Evolutionary conservation across 2,888 invertebrate species (phyloP).

Genomic region (Netelia virgata): DNA sequence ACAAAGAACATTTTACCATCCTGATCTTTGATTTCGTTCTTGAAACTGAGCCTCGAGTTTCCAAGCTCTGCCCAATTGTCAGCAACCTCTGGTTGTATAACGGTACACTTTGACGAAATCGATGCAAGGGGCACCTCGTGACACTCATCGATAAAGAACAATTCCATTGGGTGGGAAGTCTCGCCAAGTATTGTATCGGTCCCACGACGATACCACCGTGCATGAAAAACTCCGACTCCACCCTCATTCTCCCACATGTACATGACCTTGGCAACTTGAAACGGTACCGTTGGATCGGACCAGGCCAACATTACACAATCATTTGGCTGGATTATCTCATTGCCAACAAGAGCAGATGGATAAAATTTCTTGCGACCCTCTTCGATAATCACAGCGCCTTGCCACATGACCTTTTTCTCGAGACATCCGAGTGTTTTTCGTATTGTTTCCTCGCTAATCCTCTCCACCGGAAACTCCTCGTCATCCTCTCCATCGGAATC

Average conservation of each 20-base stretch:
- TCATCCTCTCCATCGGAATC: constrained; percentile 86
- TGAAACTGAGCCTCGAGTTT: constrained; percentile 67
- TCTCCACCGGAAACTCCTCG: neutral
- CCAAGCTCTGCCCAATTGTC: constrained; percentile 56
- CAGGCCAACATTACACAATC: constrained; percentile 89
- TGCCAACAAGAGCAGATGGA: constrained; percentile 81
- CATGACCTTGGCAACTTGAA: constrained; percentile 89
- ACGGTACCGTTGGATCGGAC: constrained; percentile 88
- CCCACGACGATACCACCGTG: constrained; percentile 90
- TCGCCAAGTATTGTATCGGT: constrained; percentile 93
- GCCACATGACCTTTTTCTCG: constrained; percentile 79
- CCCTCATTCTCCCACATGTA: constrained; percentile 90
- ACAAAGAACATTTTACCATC: constrained; percentile 90
- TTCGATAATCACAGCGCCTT: constrained; percentile 85
- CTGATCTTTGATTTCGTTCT: constrained; percentile 70
- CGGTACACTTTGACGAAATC: constrained; percentile 83
- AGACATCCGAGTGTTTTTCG: constrained; percentile 82
- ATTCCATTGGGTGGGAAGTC: constrained; percentile 90
- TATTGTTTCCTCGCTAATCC: constrained; percentile 42
- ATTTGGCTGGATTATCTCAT: constrained; percentile 82
- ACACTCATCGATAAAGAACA: constrained; percentile 91
- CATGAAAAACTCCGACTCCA: constrained; percentile 89
- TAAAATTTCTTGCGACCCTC: constrained; percentile 86
- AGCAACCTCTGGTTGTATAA: constrained; percentile 87
- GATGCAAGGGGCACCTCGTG: constrained; percentile 88